These are phyloP conservation scores for Ostrea denselamellosa DNA, from an alignment of 1,140 invertebrate genomes.

Conservation along the genomic window DNA sequence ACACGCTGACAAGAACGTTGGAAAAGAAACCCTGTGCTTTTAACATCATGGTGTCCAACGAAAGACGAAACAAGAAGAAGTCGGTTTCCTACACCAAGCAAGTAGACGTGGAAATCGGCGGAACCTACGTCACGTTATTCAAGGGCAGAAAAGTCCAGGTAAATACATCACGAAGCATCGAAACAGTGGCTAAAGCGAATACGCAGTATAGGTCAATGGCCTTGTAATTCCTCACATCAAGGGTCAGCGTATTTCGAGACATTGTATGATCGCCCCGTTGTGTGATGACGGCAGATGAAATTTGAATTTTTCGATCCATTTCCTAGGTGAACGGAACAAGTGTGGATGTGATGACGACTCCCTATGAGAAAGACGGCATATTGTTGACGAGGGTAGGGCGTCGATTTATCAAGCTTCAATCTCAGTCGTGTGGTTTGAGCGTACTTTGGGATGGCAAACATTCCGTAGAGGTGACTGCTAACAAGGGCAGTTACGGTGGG, in stretches of 20 bases:
- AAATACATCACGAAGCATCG: background rate
- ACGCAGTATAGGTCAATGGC: background rate
- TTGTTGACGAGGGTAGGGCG: background rate
- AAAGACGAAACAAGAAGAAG: slow-evolving; percentile 18
- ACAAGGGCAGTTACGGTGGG: slow-evolving; percentile 7
- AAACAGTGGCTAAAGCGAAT: background rate
- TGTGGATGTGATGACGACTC: background rate
- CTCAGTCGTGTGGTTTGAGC: slow-evolving; percentile 23
- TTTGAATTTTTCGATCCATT: background rate
- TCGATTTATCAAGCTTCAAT: background rate
- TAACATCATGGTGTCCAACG: slow-evolving; percentile 28
- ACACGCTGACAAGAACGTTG: slow-evolving; percentile 67
- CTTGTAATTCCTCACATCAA: background rate
- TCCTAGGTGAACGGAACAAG: background rate
- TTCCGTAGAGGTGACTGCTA: slow-evolving; percentile 23
- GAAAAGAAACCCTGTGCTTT: slow-evolving; percentile 43
- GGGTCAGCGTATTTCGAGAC: too few species aligned
- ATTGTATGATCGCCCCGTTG: too few species aligned
- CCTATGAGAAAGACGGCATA: background rate
- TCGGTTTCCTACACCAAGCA: slow-evolving; percentile 18
- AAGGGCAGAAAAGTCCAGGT: background rate
- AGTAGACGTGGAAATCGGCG: slow-evolving; percentile 1
- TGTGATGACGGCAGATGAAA: background rate
- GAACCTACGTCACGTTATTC: background rate
- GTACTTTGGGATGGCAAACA: slow-evolving; percentile 48